Evolutionary conservation across 1,140 invertebrate species (phyloP), one percentile per base, ranked within the genome.

Genomic region (Tribolium castaneum): DNA sequence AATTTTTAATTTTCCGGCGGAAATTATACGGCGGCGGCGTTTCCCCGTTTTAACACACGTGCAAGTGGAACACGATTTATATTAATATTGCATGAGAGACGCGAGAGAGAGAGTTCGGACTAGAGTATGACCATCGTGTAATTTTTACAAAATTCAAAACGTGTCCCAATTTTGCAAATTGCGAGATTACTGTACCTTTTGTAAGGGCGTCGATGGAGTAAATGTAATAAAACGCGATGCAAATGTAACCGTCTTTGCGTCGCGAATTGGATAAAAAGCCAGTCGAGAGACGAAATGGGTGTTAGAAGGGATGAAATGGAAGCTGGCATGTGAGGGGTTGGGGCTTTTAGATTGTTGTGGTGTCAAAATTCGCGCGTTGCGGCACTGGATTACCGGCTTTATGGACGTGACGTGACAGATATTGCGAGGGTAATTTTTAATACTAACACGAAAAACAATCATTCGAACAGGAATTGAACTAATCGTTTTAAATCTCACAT

Each of bases 1-100:
- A 66, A 66, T 66, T 66, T 66, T 66, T 66, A 66, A 66, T 66
- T 66, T 66, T 66, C 59, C 59, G 59, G 9, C 30, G 59, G 59
- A 66, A 66, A 66, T 66, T 66, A 66, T 66, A 66, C 59, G 13
- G 59, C 54, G 54, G 12, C 14, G 54, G 56, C n/a, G 59, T 66
- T 66, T 66, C 34, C 9, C 30, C 59, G 34, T 66, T 66, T 66
- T 35, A 66, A 35, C 59, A 66, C 59, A 66, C 30, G 30, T 35
- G 30, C 59, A 10, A 30, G 25, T 35, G 25, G 59, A 66, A 66
- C 59, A 66, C 59, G 30, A 66, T 66, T 66, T 35, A 22, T 66
- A 66, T 66, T 66, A 66, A 66, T 66, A 66, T 66, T 66, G 59
- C 59, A 66, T 66, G 59, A 66, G 59, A 22, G 14, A 19, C 1